Conservation (phyloP, 2,113 vertebrate species). For the Climacteris rufus region DNA sequence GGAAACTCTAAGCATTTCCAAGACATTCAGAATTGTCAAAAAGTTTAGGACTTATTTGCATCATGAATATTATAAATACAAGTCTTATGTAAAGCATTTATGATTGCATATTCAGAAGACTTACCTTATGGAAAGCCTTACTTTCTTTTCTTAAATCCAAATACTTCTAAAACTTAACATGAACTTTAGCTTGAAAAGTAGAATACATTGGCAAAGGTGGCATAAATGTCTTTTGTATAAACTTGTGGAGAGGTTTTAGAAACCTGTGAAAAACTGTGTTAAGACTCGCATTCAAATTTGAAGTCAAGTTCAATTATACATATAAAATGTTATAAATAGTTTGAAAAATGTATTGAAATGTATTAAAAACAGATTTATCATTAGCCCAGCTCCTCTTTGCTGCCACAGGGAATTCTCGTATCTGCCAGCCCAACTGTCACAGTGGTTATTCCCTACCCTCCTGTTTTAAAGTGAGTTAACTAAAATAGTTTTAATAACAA, state of each 20-base stretch:
- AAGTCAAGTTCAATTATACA: neutral
- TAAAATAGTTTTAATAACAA: neutral
- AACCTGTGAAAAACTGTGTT: neutral
- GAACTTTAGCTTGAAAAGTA: neutral
- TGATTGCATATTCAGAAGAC: neutral
- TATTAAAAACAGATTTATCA: neutral
- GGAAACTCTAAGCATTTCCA: neutral
- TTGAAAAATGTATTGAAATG: neutral
- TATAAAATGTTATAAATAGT: neutral
- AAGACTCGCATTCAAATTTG: neutral
- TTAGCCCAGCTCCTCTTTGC: neutral
- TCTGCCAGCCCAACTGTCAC: neutral
- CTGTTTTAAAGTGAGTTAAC: neutral
- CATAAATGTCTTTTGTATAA: neutral
- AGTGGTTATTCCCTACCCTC: neutral
- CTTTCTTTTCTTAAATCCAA: neutral
- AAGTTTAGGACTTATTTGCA: neutral
- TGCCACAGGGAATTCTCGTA: neutral
- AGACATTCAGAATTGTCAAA: neutral
- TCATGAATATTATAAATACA: neutral
- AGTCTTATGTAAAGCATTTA: neutral
- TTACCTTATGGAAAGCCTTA: neutral
- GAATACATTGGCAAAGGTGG: neutral
- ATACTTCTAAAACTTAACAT: neutral
- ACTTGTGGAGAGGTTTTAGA: neutral